These are phyloP conservation scores for Chrosomus eos DNA, from an alignment of 2,797 vertebrate species.

Conservation along the genomic window DNA sequence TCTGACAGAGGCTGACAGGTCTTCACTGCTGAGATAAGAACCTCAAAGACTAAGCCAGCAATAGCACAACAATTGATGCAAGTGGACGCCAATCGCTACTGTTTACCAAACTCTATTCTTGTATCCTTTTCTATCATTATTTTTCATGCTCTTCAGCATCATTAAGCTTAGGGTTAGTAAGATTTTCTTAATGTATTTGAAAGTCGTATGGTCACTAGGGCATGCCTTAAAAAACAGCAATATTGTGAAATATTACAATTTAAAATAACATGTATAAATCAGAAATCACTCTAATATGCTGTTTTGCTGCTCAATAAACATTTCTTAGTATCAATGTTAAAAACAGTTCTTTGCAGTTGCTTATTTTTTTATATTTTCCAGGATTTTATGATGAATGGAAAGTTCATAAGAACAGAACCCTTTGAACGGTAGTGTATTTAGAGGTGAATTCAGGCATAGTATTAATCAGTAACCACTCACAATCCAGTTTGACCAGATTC, in stretches of 20 bases:
- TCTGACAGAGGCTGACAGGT: slow-evolving; percentile 60
- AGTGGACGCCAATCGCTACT: slow-evolving; percentile 16
- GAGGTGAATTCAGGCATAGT: not conserved
- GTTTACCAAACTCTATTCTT: slow-evolving; percentile 24
- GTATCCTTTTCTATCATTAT: not conserved
- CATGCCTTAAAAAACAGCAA: not conserved
- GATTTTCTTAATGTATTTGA: not conserved
- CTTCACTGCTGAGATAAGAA: slow-evolving; percentile 26
- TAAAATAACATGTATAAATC: too few relatives aligned
- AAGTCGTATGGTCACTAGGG: not conserved
- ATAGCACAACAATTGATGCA: slow-evolving; percentile 11
- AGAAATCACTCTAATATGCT: not conserved
- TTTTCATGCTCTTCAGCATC: not conserved
- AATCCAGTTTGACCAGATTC: not conserved
- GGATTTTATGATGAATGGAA: not conserved
- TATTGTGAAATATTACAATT: not conserved
- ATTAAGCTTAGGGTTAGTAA: not conserved
- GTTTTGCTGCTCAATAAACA: not conserved
- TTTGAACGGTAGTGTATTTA: not conserved
- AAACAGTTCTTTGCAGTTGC: not conserved
- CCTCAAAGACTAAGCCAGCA: slow-evolving; percentile 15
- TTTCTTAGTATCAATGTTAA: not conserved
- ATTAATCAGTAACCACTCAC: not conserved
- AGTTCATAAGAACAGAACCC: not conserved
- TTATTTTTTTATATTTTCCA: not conserved